Percentiles rank a stretch among this genome's conserved stretches.
Evolutionary conservation across 2,797 vertebrate species (phyloP).

Genomic region (Acanthornis magna): DNA sequence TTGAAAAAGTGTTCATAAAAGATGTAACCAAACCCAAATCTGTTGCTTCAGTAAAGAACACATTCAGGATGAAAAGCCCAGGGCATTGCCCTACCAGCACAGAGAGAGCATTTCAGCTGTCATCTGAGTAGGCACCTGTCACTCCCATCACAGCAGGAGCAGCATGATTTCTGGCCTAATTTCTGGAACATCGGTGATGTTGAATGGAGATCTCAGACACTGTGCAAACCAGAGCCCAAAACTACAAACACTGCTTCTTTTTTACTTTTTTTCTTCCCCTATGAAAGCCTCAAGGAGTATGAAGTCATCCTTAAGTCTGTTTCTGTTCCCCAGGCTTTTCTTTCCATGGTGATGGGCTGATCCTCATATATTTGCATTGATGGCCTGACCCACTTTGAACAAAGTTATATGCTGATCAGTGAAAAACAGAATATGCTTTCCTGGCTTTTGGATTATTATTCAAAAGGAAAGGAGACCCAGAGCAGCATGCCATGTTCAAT

Average conservation of each 20-base stretch:
- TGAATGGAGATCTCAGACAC: neutral
- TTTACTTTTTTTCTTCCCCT: neutral
- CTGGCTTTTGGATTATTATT: conserved; percentile 3
- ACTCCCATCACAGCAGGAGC: neutral
- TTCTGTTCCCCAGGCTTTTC: conserved; percentile 30
- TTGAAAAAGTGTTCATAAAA: conserved; percentile 48
- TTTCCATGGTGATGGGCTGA: neutral
- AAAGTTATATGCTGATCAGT: conserved; percentile 16
- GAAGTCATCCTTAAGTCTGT: neutral
- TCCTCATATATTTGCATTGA: neutral
- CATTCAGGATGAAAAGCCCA: conserved; percentile 12
- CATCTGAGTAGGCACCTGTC: neutral
- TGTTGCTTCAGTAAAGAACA: neutral
- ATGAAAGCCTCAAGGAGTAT: conserved; percentile 12
- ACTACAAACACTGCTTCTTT: neutral
- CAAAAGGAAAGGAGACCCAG: neutral
- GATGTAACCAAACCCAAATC: conserved; percentile 27
- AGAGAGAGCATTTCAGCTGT: conserved; percentile 2
- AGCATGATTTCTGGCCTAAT: conserved; percentile 34
- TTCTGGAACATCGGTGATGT: neutral
- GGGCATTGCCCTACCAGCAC: neutral
- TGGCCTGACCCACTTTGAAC: conserved; percentile 30
- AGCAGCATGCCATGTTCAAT: neutral
- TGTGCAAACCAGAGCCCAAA: conserved; percentile 3
- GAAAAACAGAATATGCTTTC: neutral